Evolutionary conservation across 92 coral and sea anemone genomes (phyloP).

Genomic region (Phenganax stokvisi): DNA sequence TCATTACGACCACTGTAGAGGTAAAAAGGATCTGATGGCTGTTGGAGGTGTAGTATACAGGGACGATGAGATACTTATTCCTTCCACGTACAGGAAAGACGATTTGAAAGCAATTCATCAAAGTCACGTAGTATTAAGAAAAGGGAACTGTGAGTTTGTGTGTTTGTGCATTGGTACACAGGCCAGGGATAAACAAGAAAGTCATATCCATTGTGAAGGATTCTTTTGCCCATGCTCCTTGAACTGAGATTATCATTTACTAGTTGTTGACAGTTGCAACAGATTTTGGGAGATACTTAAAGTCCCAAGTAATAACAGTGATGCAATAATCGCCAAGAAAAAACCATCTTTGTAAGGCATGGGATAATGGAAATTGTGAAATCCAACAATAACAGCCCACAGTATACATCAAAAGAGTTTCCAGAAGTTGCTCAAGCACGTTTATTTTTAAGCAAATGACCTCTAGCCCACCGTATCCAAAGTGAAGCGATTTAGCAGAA

Average conservation of each 20-base stretch:
- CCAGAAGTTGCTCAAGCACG: slow-evolving; percentile 18
- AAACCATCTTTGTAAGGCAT: slow-evolving; percentile 14
- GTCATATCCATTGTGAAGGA: background rate
- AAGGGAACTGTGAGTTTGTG: slow-evolving; percentile 28
- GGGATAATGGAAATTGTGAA: slow-evolving; percentile 17
- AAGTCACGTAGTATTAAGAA: slow-evolving; percentile 37
- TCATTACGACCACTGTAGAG: slow-evolving; percentile 6
- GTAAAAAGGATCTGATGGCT: slow-evolving; percentile 23
- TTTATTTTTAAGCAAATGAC: slow-evolving; percentile 35
- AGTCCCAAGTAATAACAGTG: slow-evolving; percentile 6
- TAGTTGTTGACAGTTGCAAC: slow-evolving; percentile 23
- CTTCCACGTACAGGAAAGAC: background rate
- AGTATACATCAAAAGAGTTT: slow-evolving; percentile 22
- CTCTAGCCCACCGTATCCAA: slow-evolving; percentile 27
- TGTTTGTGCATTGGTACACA: slow-evolving; percentile 24
- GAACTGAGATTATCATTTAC: slow-evolving; percentile 1
- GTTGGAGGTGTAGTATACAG: background rate
- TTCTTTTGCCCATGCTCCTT: background rate
- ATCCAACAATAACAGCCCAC: slow-evolving; percentile 16
- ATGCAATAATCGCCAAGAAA: background rate
- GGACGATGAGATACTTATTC: background rate
- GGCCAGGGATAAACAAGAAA: slow-evolving; percentile 28
- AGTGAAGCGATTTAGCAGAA: slow-evolving; percentile 41
- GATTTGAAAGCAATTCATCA: slow-evolving; percentile 32
- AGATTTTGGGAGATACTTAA: slow-evolving; percentile 18